These are phyloP conservation scores for Montipora sp. DNA, from an alignment of 64 coral and sea anemone genomes.

Conservation along the genomic window DNA sequence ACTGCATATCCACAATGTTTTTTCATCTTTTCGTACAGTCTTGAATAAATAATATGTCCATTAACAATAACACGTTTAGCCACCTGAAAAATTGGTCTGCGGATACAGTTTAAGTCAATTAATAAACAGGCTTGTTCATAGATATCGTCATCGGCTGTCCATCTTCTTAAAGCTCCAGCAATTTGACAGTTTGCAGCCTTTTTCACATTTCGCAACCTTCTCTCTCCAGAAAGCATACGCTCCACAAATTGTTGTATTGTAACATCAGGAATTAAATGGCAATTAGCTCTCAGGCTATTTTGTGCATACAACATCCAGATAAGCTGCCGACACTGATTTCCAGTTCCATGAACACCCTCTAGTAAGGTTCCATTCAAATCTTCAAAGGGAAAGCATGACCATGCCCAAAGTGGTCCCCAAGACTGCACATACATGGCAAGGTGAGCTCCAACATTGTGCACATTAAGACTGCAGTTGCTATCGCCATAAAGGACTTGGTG, in stretches of 20 bases:
- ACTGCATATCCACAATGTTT: slow-evolving; percentile 51
- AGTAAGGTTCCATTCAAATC: slow-evolving; percentile 35
- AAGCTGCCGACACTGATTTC: slow-evolving; percentile 28
- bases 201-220: slow-evolving; percentile 8
- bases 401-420: slow-evolving; percentile 51
- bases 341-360: slow-evolving; percentile 33
- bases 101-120: neutral
- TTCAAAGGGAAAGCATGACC: slow-evolving; percentile 56
- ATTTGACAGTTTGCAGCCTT: slow-evolving; percentile 22
- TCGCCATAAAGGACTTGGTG: slow-evolving; percentile 44
- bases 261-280: slow-evolving; percentile 7
- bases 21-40: slow-evolving; percentile 32
- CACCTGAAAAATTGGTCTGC: slow-evolving; percentile 13
- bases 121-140: slow-evolving; percentile 2
- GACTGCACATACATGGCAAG: slow-evolving; percentile 5
- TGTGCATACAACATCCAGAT: slow-evolving; percentile 52
- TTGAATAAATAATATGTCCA: slow-evolving; percentile 34
- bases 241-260: slow-evolving; percentile 6
- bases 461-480: slow-evolving; percentile 32
- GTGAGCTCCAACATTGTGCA: slow-evolving; percentile 37
- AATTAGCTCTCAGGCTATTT: neutral
- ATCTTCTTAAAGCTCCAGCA: slow-evolving; percentile 18
- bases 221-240: slow-evolving; percentile 18
- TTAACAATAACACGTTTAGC: slow-evolving; percentile 42
- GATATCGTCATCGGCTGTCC: neutral